These are phyloP conservation scores for Neodiprion lecontei DNA, from an alignment of 1,140 invertebrate species.

Conservation along the genomic window DNA sequence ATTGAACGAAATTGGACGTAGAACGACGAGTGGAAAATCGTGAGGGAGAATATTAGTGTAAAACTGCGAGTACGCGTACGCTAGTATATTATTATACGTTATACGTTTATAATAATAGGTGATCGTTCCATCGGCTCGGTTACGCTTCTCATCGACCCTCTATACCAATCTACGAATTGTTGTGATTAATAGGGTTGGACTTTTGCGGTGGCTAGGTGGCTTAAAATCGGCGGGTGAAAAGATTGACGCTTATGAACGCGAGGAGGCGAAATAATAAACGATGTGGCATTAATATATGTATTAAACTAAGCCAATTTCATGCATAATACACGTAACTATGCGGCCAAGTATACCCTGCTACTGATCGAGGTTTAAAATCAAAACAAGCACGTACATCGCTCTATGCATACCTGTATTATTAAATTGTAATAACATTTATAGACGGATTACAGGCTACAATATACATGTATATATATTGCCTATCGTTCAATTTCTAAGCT, in stretches of 20 bases:
- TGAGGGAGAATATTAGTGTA: no score
- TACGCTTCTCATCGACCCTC: background rate
- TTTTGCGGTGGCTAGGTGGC: background rate
- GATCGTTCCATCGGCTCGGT: background rate
- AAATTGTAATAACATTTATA: no score
- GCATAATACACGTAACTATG: no score
- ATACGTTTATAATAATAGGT: background rate
- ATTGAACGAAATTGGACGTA: no score
- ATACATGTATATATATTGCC: no score
- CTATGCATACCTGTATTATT: no score
- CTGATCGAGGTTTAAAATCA: background rate
- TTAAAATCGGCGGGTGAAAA: background rate
- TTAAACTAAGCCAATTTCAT: background rate
- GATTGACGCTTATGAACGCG: background rate
- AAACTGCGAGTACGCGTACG: no score
- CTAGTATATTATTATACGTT: background rate
- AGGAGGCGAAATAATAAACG: no score
- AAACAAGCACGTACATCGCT: background rate
- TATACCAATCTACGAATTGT: background rate
- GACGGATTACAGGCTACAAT: no score
- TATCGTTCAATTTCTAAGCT: no score
- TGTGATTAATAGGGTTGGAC: background rate
- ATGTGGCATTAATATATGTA: background rate
- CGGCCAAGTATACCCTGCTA: constrained; percentile 1
- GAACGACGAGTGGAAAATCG: no score